A percentile compares a stretch with the other conserved stretches of the same genome.
These are phyloP conservation scores for Rosalia funebris DNA, from an alignment of 2,888 invertebrate species.

Conservation along the genomic window DNA sequence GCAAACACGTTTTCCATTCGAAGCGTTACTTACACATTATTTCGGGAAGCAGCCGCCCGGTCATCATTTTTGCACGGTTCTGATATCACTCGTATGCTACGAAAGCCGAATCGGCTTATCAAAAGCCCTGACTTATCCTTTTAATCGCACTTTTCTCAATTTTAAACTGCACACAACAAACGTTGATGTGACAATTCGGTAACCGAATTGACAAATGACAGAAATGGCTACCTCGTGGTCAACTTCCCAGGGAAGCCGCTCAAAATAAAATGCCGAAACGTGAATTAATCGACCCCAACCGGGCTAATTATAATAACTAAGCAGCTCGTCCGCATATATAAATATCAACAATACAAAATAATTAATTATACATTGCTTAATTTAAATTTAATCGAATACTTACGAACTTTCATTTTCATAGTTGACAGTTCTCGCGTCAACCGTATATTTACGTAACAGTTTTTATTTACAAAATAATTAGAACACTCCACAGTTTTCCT, in stretches of 20 bases:
- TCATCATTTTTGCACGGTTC: constrained; percentile 16
- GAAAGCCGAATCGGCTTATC: background rate
- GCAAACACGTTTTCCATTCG: constrained; percentile 19
- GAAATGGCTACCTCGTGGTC: constrained; percentile 55
- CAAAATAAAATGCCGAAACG: constrained; percentile 29
- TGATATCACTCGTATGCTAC: background rate
- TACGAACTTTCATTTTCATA: constrained; percentile 56
- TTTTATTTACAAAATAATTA: constrained; percentile 28
- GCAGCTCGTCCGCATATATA: background rate
- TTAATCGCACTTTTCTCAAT: constrained; percentile 31
- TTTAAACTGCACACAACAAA: constrained; percentile 42
- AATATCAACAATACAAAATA: constrained; percentile 5
- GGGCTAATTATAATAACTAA: background rate
- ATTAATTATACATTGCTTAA: constrained; percentile 24
- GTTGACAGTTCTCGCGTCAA: constrained; percentile 45
- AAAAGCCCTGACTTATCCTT: background rate
- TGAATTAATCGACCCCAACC: constrained; percentile 12
- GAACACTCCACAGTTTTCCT: background rate
- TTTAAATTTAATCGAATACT: constrained; percentile 39
- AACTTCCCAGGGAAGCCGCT: constrained; percentile 34
- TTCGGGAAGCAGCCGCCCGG: constrained; percentile 27
- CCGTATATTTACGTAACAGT: constrained; percentile 50
- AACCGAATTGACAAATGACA: constrained; percentile 48
- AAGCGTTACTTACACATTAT: constrained; percentile 26
- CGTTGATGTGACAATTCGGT: constrained; percentile 44